Percentiles rank a stretch among this genome's conserved stretches.
phyloP scores from a whole-genome alignment of 2,888 invertebrate species.

The Melipona bicolor region DNA sequence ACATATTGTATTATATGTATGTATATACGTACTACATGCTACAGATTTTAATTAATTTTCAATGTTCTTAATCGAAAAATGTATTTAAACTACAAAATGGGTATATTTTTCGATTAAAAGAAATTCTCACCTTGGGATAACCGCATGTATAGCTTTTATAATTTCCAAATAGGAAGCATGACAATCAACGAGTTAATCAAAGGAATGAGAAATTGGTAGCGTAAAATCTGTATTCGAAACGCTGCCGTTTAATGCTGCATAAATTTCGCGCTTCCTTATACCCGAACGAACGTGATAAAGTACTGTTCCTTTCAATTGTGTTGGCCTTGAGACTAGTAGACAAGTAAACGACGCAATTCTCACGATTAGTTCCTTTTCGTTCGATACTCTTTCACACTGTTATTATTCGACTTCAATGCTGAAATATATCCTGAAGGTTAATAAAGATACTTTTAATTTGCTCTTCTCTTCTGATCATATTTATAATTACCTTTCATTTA shows the following conservation, averaged over 20 bases:
- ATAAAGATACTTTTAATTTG: not conserved
- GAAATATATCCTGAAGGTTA: not conserved
- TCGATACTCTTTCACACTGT: conserved; percentile 9
- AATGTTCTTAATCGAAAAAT: too few species aligned
- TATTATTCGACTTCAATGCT: not conserved
- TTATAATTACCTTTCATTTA: not conserved
- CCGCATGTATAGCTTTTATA: too few species aligned
- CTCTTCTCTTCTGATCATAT: not conserved
- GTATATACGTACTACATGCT: too few species aligned
- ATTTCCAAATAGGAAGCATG: not conserved
- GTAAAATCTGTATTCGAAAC: conserved; percentile 5
- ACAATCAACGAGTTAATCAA: not conserved
- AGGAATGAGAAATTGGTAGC: not conserved
- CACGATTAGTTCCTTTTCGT: conserved; percentile 33
- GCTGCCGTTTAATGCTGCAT: conserved; percentile 11
- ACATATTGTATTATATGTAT: too few species aligned
- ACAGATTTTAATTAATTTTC: too few species aligned
- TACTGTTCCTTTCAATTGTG: conserved; percentile 43
- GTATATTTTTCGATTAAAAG: not conserved
- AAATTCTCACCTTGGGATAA: not conserved
- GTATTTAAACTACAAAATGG: too few species aligned
- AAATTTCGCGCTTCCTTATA: conserved; percentile 38
- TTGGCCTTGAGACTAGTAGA: conserved; percentile 49
- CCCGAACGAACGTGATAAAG: conserved; percentile 32
- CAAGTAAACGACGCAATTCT: conserved; percentile 53